Percentiles rank a stretch among this genome's conserved stretches.
Conservation (phyloP, 2,888 invertebrate species). For the Agrochola lota region DNA sequence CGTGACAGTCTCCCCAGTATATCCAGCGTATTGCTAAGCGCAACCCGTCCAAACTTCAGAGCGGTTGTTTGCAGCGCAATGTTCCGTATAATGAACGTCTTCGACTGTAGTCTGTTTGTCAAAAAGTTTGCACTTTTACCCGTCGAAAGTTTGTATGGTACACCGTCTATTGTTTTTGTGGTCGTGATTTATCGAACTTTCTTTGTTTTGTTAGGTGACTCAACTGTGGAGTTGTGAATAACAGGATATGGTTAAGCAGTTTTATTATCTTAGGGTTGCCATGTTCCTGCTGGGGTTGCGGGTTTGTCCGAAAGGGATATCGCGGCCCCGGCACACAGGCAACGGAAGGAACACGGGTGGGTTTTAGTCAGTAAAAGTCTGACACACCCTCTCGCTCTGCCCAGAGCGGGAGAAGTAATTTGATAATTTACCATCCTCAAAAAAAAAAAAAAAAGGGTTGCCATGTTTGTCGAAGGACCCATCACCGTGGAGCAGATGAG, state of each 20-base stretch:
- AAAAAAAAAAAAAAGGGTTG: too few relatives aligned
- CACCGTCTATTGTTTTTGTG: conserved; percentile 54
- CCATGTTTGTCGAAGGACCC: too few relatives aligned
- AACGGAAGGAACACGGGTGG: too few relatives aligned
- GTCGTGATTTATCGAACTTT: conserved; percentile 40
- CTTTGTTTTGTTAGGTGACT: conserved; percentile 40
- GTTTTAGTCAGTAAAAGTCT: too few relatives aligned
- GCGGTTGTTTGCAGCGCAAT: conserved; percentile 54
- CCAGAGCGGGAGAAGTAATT: too few relatives aligned
- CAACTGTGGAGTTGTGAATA: conserved; percentile 5
- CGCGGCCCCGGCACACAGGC: too few relatives aligned
- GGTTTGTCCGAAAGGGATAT: too few relatives aligned
- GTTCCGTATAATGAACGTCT: conserved; percentile 64
- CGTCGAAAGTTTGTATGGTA: conserved; percentile 42
- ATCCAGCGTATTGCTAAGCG: conserved; percentile 27
- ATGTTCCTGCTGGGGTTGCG: too few relatives aligned
- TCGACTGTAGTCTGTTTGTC: conserved; percentile 57
- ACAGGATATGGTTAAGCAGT: not conserved
- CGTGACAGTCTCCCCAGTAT: conserved; percentile 5
- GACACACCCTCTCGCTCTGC: too few relatives aligned
- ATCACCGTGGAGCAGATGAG: too few relatives aligned
- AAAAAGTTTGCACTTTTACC: conserved; percentile 61
- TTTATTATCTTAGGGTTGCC: too few relatives aligned
- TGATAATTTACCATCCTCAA: too few relatives aligned
- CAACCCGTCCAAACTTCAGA: conserved; percentile 37